Evolutionary conservation across 2,888 invertebrate genomes (phyloP), one percentile per base, ranked within the genome.

Genomic region (Ormyrus labotus): DNA sequence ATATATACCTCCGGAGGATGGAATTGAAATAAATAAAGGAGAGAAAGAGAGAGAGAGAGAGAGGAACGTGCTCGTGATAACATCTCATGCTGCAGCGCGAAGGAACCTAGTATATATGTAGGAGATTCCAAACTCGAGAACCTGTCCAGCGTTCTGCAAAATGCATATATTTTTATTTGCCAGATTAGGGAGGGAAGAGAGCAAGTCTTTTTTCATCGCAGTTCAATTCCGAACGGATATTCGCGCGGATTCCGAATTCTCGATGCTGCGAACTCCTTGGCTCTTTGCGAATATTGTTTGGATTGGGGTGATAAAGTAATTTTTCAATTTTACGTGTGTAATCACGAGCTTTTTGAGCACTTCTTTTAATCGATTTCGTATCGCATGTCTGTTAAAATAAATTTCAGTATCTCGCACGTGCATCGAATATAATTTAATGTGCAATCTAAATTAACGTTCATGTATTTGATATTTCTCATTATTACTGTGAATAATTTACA

Each of bases 101-200:
- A 71, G 69, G 45, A 53, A 48, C 58, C 55, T 78, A 73, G 71
- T 69, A 69, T 73, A 76, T 73, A 61, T 53, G 67, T 65, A 74
- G 51, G 58, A 72, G 78, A 82, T 82, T 79, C 81, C 81, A 76
- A 82, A 72, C 76, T 57, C 76, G 69, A 79, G 79, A 82, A 82
- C 81, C 79, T 82, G 81, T 64, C 81, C 58, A 69, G 48, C 67
- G 58, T 73, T 69, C 79, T 69, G 72, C 70, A 78, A 76, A 76
- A 58, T 76, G 57, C 76, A 72, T 69, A 70, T 73, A 79, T 81
- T 79, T 75, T 81, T 75, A 78, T 78, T 51, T 75, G 57, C 53
- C 70, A 47, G 69, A 55, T 67, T 67, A 77, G n/a, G 65, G 65
- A 48, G 57, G 55, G 61, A 45, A 4, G 60, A 13, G 48, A 47